Evolutionary conservation across 1,140 invertebrate species (phyloP), one percentile per base, ranked within the genome.

Genomic region (Drosophila eugracilis): DNA sequence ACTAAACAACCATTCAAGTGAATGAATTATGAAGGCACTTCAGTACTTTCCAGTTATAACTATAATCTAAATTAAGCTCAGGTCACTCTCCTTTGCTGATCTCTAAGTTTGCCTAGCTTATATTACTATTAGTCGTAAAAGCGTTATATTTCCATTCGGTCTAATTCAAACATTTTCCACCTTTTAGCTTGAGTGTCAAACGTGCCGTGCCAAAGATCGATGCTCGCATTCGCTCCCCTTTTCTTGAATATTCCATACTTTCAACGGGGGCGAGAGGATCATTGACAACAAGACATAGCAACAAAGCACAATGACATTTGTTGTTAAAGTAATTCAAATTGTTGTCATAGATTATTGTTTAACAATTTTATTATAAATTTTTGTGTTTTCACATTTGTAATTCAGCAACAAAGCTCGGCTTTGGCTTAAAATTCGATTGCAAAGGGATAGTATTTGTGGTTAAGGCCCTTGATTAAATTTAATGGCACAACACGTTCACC

Each of bases 361-460:
- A 50, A 65, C 15, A 50, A 41, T 50, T 50, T 62, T 30, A 45
- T 60, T 63, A n/a, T 10, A 32, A 12, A 17, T 44, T 28, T 32
- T 44, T 15, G 22, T 59, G 37, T 39, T 21, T 49, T 10, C 14
- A 54, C 9, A 52, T 32, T 12, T 10, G 30, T 53, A 17, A 34
- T 24, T 21, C 7, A 39, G 34, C 17, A 28, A 41, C 15, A 12
- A 17, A 7, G 14, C n/a, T 14, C n/a, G 26, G 14, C 10, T 7
- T 7, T 34, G 54, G 19, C 19, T 92, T 91, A 93, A 75, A 91
- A 93, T 60, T 93, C 93, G 78, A 93, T 92, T 42, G 91, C 78
- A 54, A 95, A 95, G 1, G 94, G 94, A 84, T 93, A 95, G 85
- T 95, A 92, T 75, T 94, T 94, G 76, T 94, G 93, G 37, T 93